Evolutionary conservation across 2,888 invertebrate genomes (phyloP).

Genomic region (Tenthredo amoena): DNA sequence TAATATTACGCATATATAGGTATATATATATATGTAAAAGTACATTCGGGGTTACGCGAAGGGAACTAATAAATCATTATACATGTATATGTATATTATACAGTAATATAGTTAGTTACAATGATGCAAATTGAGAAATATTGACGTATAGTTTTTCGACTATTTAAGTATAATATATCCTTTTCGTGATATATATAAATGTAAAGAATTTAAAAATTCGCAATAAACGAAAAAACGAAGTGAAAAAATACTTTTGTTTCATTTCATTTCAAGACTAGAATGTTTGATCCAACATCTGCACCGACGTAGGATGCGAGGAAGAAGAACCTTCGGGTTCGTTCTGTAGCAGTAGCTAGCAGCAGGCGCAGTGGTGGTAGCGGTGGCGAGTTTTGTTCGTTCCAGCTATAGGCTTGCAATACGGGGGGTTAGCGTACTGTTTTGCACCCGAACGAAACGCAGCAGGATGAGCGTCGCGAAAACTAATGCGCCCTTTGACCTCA

Average conservation of each 20-base stretch:
- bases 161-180: too few relatives aligned
- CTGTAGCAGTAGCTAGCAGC: not conserved
- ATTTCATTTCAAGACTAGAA: not conserved
- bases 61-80: too few relatives aligned
- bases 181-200: too few relatives aligned
- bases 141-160: too few relatives aligned
- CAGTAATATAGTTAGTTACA: not conserved
- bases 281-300: too few relatives aligned
- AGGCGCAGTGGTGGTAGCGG: not conserved
- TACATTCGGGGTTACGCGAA: too few relatives aligned
- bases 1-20: not conserved
- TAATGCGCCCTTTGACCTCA: constrained; percentile 54
- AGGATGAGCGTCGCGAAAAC: constrained; percentile 51
- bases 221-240: not conserved
- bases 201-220: not conserved
- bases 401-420: constrained; percentile 4
- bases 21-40: not conserved
- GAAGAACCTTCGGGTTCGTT: constrained; percentile 1
- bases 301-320: not conserved
- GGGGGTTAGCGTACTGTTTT: constrained; percentile 44
- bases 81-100: too few relatives aligned
- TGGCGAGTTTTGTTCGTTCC: not conserved
- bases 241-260: too few relatives aligned
- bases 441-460: constrained; percentile 39
- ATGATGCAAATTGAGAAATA: too few relatives aligned